A percentile compares a stretch with the other conserved stretches of the same genome.
Conservation (phyloP, 1,140 invertebrate genomes). For the Anoplolepis gracilipes region DNA sequence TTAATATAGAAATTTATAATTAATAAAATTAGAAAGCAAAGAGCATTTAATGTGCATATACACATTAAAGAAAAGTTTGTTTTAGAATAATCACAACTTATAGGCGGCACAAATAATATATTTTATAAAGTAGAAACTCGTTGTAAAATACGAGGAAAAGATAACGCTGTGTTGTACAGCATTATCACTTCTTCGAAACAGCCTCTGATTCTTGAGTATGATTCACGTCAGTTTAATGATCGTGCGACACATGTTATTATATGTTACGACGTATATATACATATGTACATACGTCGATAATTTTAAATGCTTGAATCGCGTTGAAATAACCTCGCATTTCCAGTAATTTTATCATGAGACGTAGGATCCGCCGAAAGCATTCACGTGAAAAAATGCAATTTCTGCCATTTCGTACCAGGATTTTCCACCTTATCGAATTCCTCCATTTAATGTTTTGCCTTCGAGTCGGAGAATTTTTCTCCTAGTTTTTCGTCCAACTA, state of each 20-base stretch:
- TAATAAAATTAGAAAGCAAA: neutral
- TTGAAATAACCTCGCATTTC: conserved; percentile 55
- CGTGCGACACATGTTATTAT: conserved; percentile 10
- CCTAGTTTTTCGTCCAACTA: neutral
- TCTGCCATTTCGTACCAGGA: neutral
- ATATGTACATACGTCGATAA: conserved; percentile 23
- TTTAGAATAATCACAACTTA: neutral
- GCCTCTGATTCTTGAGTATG: conserved; percentile 32
- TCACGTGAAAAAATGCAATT: conserved; percentile 21
- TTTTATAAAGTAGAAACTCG: neutral
- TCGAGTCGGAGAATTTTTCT: conserved; percentile 6
- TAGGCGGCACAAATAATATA: neutral
- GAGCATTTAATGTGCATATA: neutral
- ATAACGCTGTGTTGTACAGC: neutral
- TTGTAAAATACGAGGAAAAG: conserved; percentile 37
- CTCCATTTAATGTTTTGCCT: conserved; percentile 15
- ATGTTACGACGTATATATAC: neutral
- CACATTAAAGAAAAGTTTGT: neutral
- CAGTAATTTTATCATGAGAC: conserved; percentile 30
- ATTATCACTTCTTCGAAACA: conserved; percentile 65
- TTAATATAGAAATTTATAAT: neutral
- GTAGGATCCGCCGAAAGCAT: neutral
- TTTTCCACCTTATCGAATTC: conserved; percentile 28
- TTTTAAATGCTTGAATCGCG: conserved; percentile 19
- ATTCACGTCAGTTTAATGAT: conserved; percentile 39